Percentiles rank a stretch among this genome's conserved stretches.
Evolutionary conservation across 2,113 vertebrate genomes (phyloP).

Genomic region (Festucalex cinctus): DNA sequence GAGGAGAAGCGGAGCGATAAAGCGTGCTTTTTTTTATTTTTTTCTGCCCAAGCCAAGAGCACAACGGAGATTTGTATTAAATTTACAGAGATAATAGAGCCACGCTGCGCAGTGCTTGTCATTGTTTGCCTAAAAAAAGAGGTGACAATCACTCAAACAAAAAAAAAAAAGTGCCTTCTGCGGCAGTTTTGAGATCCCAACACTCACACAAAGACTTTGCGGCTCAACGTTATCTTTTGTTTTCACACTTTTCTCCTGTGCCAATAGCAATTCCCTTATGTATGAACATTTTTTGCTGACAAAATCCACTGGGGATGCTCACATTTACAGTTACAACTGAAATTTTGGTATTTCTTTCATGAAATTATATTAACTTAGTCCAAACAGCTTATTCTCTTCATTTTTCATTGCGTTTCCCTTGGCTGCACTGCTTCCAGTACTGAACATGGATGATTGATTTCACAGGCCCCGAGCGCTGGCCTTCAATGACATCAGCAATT

Average conservation of each 20-base stretch:
- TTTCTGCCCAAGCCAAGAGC: constrained; percentile 44
- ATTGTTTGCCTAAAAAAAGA: constrained; percentile 21
- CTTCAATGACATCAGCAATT: no score
- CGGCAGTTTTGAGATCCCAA: constrained; percentile 50
- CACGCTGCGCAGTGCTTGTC: background rate
- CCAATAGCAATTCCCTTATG: background rate
- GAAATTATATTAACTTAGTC: background rate
- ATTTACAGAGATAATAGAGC: constrained; percentile 57
- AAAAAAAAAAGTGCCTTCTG: constrained; percentile 34
- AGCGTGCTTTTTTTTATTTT: constrained; percentile 38
- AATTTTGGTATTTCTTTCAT: background rate
- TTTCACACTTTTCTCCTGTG: constrained; percentile 19
- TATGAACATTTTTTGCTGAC: background rate
- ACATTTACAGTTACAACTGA: background rate
- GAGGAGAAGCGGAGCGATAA: constrained; percentile 62
- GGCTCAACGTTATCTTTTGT: constrained; percentile 40
- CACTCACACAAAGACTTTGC: constrained; percentile 32
- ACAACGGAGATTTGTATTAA: constrained; percentile 65
- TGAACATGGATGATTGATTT: background rate
- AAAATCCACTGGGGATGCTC: background rate
- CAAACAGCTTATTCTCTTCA: background rate
- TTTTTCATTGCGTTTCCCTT: background rate
- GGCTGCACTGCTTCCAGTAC: background rate
- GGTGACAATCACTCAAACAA: constrained; percentile 36
- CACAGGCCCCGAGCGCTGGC: no score